These are phyloP conservation scores for Uropsilus gracilis DNA, from an alignment of 2,113 vertebrate genomes.

Conservation along the genomic window DNA sequence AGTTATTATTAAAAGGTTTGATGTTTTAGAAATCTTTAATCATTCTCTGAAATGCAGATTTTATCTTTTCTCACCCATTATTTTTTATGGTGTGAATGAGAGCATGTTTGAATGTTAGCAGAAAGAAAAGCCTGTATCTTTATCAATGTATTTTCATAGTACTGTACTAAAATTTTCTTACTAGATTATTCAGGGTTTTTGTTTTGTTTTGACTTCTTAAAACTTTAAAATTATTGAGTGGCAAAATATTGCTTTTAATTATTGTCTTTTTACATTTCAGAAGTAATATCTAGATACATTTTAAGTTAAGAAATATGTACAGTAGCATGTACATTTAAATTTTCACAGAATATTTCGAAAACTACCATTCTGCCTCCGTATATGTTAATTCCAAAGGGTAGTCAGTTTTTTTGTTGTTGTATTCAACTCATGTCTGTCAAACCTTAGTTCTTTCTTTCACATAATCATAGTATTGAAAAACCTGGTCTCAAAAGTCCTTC, in stretches of 20 bases:
- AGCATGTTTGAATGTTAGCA: not conserved
- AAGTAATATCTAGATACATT: not conserved
- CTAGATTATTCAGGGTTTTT: not conserved
- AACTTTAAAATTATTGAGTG: slow-evolving; percentile 17
- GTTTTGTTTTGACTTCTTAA: not conserved
- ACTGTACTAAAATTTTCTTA: slow-evolving; percentile 15
- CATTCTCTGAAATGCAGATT: not conserved
- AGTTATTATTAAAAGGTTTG: not conserved
- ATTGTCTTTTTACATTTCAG: not conserved
- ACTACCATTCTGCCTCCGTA: not conserved
- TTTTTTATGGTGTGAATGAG: not conserved
- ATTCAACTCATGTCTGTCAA: not conserved
- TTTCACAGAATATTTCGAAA: slow-evolving; percentile 34
- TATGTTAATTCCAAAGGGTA: not conserved
- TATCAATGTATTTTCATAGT: not conserved
- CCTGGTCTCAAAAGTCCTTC: not conserved
- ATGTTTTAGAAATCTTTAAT: slow-evolving; percentile 6
- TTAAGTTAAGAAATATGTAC: not conserved
- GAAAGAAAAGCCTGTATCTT: not conserved
- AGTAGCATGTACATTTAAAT: not conserved
- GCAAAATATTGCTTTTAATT: not conserved
- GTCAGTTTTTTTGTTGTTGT: not conserved
- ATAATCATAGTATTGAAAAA: not conserved
- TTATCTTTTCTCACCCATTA: not conserved
- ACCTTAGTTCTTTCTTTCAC: slow-evolving; percentile 6